phyloP scores from a whole-genome alignment of 2,888 invertebrate species.

The Andrena fulva region DNA sequence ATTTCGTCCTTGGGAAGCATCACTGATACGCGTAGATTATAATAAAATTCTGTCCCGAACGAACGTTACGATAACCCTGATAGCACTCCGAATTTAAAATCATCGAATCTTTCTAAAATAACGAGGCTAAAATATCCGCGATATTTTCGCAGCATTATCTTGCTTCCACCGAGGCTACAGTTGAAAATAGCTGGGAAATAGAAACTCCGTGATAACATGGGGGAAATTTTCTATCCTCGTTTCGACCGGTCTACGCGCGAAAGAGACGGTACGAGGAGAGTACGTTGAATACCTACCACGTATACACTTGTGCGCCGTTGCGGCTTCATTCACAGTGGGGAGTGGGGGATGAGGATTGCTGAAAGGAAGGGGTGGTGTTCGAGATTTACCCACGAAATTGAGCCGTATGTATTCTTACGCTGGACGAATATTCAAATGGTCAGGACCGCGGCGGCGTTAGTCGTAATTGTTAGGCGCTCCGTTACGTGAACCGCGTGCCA shows the following conservation, averaged over 20 bases:
- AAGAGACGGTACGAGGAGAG: neutral
- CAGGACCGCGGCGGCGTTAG: neutral
- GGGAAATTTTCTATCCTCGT: neutral
- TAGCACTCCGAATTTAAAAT: neutral
- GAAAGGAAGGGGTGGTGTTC: conserved; percentile 62
- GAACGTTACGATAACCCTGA: conserved; percentile 4
- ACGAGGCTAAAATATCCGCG: neutral
- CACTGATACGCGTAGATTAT: neutral
- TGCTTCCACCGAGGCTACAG: neutral
- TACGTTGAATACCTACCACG: conserved; percentile 7
- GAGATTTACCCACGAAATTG: conserved; percentile 57
- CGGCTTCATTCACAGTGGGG: conserved; percentile 74
- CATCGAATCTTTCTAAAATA: neutral
- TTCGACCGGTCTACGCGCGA: neutral
- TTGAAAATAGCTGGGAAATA: neutral
- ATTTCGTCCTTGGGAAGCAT: neutral
- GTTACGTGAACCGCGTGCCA: neutral
- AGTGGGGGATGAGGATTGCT: conserved; percentile 36
- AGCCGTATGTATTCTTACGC: conserved; percentile 75
- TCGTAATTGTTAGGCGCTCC: neutral
- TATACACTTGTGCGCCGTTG: conserved; percentile 72
- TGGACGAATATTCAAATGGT: conserved; percentile 37
- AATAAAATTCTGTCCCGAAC: neutral
- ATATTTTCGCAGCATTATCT: neutral
- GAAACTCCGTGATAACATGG: neutral